Base-by-base conservation (phyloP, 2,113 vertebrate species). In the Stegastes partitus region DNA sequence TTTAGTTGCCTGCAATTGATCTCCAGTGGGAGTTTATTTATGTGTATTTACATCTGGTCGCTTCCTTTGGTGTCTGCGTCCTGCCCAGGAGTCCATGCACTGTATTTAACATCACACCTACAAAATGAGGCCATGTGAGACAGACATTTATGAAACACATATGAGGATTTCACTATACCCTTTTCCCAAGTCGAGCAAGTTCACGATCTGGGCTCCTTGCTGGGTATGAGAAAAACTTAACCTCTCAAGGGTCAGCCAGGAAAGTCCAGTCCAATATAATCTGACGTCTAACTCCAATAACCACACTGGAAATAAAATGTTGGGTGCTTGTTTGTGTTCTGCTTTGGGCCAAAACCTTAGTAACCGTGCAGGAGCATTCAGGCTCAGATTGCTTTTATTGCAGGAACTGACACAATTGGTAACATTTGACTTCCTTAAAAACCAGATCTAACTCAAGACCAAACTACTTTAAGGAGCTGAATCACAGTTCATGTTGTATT, bases 121-220 rank as follows among this genome's bases (percentile, higher is more conserved):
- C 61, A 51, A 83, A 91, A 90, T 88, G 79, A 84, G 78, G 47
- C 72, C 83, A 71, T 68, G 0, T 44, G 85, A 89, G 83, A 81
- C 82, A 39, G 26, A 64, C 44, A 62, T 70, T 78, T 86, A 91
- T 92, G 89, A 91, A 91, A 93, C 91, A 90, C 92, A 79, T 87
- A 11, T 55, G 51, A 85, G 39, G 47, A 79, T 51, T 80, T 83
- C 39, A 61, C 77, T 69, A 53, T 87, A 73, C 71, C 85, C 87
- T 56, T 77, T 81, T 58, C 64, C 68, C 70, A 67, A 80, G 68
- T 83, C 64, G 67, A 78, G 34, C 21, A 56, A 77, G 85, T 87
- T 86, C 82, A 84, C 21, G n/a, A n/a, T 77, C 47, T 50, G 72
- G 72, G 61, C 66, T 63, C 68, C 62, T 18, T 10, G 34, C 54